phyloP scores from a whole-genome alignment of 2,797 vertebrate species.

The Coilia nasus region DNA sequence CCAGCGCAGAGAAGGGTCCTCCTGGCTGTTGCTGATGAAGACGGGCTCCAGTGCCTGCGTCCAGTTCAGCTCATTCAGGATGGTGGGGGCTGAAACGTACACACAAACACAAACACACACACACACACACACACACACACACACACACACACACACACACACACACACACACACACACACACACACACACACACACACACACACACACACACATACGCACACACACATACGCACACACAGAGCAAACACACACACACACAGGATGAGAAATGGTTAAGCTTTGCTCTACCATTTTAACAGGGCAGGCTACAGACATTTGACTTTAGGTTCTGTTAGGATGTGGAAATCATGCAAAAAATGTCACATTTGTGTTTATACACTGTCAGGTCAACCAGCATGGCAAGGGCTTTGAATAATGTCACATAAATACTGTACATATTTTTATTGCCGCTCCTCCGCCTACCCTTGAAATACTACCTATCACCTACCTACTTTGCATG shows the following conservation, averaged over 20 bases:
- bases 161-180: background rate
- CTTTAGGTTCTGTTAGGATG: background rate
- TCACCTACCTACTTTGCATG: background rate
- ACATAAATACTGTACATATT: background rate
- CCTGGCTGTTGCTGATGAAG: constrained; percentile 91
- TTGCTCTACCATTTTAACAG: background rate
- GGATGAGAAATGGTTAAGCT: background rate
- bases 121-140: background rate
- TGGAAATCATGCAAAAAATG: background rate
- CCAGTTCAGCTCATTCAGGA: constrained; percentile 98
- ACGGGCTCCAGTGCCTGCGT: constrained; percentile 92
- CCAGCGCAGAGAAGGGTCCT: constrained; percentile 94
- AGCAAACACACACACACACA: background rate
- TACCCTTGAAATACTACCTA: background rate
- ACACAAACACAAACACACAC: background rate
- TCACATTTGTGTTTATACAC: background rate
- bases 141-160: background rate
- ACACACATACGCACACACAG: too few relatives aligned
- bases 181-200: background rate
- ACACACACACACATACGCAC: too few relatives aligned
- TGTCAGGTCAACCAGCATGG: background rate
- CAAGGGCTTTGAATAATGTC: background rate
- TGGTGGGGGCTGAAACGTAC: constrained; percentile 82
- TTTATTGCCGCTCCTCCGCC: background rate
- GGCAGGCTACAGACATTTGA: background rate